Base-by-base conservation (phyloP, 2,888 invertebrate genomes). In the Heliconius erato region DNA sequence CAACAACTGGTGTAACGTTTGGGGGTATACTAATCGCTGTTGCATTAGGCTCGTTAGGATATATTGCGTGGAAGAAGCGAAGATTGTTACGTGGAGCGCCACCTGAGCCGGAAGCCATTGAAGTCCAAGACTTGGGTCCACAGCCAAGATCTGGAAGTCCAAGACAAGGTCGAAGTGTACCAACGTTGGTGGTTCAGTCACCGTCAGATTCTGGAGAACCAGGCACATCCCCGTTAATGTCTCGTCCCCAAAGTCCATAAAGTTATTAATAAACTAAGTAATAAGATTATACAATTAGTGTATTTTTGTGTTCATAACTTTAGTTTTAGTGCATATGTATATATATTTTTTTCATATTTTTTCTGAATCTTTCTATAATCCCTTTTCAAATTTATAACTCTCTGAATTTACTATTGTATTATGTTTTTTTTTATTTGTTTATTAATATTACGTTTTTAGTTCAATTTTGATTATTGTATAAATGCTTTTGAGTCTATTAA, bases 1-100 rank as follows among this genome's bases (percentile, higher is more conserved):
- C 95, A 23, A 91, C 91, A 1, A 92, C 93, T 0, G 94, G 94
- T 11, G 91, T 95, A 76, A 91, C 91, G 3, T 89, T 95, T 35
- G 95, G 93, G 7, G 90, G 88, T 0, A 89, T 95, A 12, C 88
- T 90, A 3, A 89, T 93, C 3, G 87, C 88, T 0, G 85, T 86
- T 1, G 86, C 91, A 44, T 86, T 95, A 2, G 86, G 81, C 3
- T 79, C 91, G 2, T 88, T 95, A 0, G 94, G 90, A 0, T 88
- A 91, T 67, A 78, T 92, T 2, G 93, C 91, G 0, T 95, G 94
- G 94, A 93, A 91, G 87, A 92, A 91, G 76, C 88, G 92, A 16
- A 85, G 88, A 1, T 82, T 92, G 26, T 85, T 94, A 3, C 94
- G 94, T 5, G 89, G 88, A 6, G 80, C 85, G 2, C 85, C 85